Percentiles rank a stretch among this genome's conserved stretches.
phyloP scores from a whole-genome alignment of 1,140 invertebrate species.

The Druon quercuslanigerum region DNA sequence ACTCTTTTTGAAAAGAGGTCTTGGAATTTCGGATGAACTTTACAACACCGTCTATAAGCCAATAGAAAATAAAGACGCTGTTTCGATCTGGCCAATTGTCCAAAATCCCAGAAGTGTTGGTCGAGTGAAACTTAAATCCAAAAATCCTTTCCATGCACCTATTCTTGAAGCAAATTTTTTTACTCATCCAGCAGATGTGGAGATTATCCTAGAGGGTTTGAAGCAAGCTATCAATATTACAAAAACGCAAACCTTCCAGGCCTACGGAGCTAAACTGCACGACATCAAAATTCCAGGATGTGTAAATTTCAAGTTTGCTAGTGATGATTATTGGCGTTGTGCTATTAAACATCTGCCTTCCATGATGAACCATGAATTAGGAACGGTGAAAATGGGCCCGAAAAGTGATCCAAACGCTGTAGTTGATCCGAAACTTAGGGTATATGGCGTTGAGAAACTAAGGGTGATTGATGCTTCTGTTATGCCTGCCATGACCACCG shows the following conservation, averaged over 20 bases:
- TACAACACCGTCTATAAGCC: slow-evolving; percentile 78
- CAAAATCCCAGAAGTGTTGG: slow-evolving; percentile 86
- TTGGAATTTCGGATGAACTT: slow-evolving; percentile 77
- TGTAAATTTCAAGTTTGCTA: slow-evolving; percentile 73
- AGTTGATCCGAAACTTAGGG: slow-evolving; percentile 83
- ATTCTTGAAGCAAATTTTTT: slow-evolving; percentile 87
- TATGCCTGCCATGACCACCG: slow-evolving; percentile 83
- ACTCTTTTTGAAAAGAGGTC: slow-evolving; percentile 75
- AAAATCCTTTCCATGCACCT: slow-evolving; percentile 85
- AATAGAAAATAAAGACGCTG: slow-evolving; percentile 79
- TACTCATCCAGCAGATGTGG: slow-evolving; percentile 79
- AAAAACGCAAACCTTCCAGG: slow-evolving; percentile 79
- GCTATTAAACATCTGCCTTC: slow-evolving; percentile 79
- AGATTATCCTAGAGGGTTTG: slow-evolving; percentile 82
- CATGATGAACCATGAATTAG: slow-evolving; percentile 83
- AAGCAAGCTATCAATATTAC: slow-evolving; percentile 79
- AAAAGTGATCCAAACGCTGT: slow-evolving; percentile 80
- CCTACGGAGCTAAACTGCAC: slow-evolving; percentile 77
- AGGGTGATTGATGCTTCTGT: slow-evolving; percentile 87
- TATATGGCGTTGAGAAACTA: slow-evolving; percentile 82
- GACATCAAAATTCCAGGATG: slow-evolving; percentile 79
- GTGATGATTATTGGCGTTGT: slow-evolving; percentile 85
- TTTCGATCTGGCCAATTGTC: slow-evolving; percentile 82
- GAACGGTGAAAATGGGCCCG: slow-evolving; percentile 87
- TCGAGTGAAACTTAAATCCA: slow-evolving; percentile 79